Evolutionary conservation across 2,113 vertebrate genomes (phyloP).

Genomic region (Elephas maximus): DNA sequence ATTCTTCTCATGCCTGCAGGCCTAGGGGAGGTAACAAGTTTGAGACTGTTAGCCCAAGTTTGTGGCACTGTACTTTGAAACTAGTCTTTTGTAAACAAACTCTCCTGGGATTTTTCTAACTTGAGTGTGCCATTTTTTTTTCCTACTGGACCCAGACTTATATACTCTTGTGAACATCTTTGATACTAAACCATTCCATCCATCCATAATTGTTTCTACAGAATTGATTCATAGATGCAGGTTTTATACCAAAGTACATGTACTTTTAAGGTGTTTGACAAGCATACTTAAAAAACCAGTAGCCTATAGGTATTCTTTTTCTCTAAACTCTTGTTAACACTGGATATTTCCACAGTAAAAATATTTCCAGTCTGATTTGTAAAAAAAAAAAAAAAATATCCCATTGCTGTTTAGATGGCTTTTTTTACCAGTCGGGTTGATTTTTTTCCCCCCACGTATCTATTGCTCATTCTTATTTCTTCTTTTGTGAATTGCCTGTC

Average conservation of each 20-base stretch:
- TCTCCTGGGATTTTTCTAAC: not conserved
- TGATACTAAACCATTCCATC: not conserved
- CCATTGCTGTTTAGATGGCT: not conserved
- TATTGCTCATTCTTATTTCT: not conserved
- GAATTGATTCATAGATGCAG: not conserved
- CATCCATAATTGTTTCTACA: not conserved
- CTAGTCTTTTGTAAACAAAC: not conserved
- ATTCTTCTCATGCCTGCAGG: not conserved
- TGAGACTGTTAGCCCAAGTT: not conserved
- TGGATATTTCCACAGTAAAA: not conserved
- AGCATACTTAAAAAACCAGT: not conserved
- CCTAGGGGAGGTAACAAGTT: not conserved
- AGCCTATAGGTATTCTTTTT: not conserved
- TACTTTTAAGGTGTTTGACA: constrained; percentile 6
- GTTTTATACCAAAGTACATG: not conserved
- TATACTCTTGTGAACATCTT: not conserved
- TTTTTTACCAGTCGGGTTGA: not conserved
- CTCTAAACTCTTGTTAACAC: not conserved
- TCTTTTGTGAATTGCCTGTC: constrained; percentile 9
- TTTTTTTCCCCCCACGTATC: not conserved
- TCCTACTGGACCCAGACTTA: not conserved
- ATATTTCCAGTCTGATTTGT: not conserved
- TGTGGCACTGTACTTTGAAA: not conserved
- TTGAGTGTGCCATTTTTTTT: not conserved
- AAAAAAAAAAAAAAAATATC: constrained; percentile 39